A percentile compares a stretch with the other conserved stretches of the same genome.
Conservation (phyloP, 2,113 vertebrate genomes). For the Pipa parva region DNA sequence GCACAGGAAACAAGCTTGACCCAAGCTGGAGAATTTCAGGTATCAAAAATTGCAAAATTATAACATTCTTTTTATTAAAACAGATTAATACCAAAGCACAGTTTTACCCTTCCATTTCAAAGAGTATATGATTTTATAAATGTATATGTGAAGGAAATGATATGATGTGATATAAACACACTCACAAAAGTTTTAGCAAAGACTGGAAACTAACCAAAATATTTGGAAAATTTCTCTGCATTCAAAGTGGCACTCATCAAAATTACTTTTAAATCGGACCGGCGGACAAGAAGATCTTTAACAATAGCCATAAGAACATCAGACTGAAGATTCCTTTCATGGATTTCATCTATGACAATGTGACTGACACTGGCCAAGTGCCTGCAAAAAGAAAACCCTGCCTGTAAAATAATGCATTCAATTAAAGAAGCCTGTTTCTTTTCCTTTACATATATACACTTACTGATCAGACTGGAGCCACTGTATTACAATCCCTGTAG, state of each 20-base stretch:
- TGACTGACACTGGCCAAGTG: conserved; percentile 84
- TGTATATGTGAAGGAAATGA: too few relatives aligned
- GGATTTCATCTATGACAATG: conserved; percentile 91
- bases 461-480: conserved; percentile 96
- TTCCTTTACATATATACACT: conserved; percentile 55
- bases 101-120: too few relatives aligned
- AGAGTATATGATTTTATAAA: too few relatives aligned
- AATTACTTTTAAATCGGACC: conserved; percentile 83
- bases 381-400: conserved; percentile 55
- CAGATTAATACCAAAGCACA: too few relatives aligned
- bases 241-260: conserved; percentile 97
- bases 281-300: conserved; percentile 76
- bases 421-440: not conserved
- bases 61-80: too few relatives aligned
- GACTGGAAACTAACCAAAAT: conserved; percentile 76
- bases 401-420: not conserved
- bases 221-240: conserved; percentile 92
- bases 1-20: too few relatives aligned
- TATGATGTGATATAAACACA: too few relatives aligned
- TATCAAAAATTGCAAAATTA: too few relatives aligned
- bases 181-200: too few relatives aligned
- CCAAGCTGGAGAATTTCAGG: too few relatives aligned
- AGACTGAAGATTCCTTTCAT: conserved; percentile 93
- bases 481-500: conserved; percentile 94
- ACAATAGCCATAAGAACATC: conserved; percentile 89